Evolutionary conservation across 2,888 invertebrate genomes (phyloP).

Genomic region (Acrobasis repandana): DNA sequence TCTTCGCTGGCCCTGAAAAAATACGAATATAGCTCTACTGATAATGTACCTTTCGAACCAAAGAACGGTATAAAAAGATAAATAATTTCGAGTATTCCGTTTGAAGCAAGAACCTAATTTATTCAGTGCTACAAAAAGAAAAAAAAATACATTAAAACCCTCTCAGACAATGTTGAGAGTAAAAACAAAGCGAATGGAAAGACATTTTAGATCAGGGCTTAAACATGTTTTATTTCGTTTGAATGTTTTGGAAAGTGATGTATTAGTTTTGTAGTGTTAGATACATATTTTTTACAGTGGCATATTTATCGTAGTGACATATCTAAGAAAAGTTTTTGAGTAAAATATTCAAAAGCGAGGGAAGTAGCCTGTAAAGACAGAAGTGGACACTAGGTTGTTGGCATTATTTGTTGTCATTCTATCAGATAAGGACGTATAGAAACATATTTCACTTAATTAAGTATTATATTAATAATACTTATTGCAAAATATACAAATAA

Average conservation of each 20-base stretch:
- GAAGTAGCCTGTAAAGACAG: too few species aligned
- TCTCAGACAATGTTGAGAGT: conserved; percentile 3
- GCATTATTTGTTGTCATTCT: too few species aligned
- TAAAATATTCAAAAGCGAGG: too few species aligned
- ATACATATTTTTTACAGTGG: neutral
- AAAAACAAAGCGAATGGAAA: conserved; percentile 1
- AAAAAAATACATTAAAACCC: neutral
- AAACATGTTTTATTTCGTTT: neutral
- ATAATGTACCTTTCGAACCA: too few species aligned
- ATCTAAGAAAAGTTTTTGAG: neutral
- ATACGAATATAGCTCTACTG: too few species aligned
- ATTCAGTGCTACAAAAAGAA: conserved; percentile 29
- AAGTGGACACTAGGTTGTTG: too few species aligned
- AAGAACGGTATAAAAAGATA: neutral
- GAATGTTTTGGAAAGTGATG: neutral
- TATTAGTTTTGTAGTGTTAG: neutral
- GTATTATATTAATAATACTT: too few species aligned
- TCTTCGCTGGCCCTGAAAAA: too few species aligned
- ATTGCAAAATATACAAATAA: too few species aligned
- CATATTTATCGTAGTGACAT: neutral
- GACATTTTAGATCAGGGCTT: conserved; percentile 4
- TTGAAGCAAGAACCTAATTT: conserved; percentile 26
- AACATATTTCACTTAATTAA: too few species aligned
- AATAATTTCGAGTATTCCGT: neutral
- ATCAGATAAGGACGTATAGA: too few species aligned